Percentiles rank a stretch among this genome's conserved stretches.
phyloP scores from a whole-genome alignment of 2,113 vertebrate genomes.

The Amphiprion percula region DNA sequence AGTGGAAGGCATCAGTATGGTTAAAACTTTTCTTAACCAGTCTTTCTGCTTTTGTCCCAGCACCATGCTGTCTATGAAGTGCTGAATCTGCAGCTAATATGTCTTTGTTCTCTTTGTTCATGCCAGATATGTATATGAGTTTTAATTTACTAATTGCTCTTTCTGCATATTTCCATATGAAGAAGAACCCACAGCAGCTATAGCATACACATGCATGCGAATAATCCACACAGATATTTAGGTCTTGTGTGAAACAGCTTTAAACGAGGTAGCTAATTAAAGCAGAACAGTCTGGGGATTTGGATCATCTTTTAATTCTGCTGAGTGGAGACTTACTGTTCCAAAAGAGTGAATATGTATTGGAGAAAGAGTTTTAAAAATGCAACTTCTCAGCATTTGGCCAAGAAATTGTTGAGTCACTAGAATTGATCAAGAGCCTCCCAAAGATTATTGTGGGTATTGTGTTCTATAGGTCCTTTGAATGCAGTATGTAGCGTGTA shows the following conservation, averaged over 20 bases:
- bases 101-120: background rate
- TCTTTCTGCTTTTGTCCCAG: too few relatives aligned
- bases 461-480: background rate
- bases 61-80: too few relatives aligned
- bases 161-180: background rate
- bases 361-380: conserved; percentile 9
- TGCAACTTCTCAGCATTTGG: conserved; percentile 33
- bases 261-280: conserved; percentile 3
- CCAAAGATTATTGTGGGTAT: conserved; percentile 1
- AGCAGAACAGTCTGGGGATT: conserved; percentile 4
- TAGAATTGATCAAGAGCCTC: conserved; percentile 17
- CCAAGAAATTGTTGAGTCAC: conserved; percentile 37
- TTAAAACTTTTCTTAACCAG: too few relatives aligned
- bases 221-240: background rate
- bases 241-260: background rate
- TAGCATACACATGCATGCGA: conserved; percentile 9
- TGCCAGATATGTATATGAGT: background rate
- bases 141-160: background rate
- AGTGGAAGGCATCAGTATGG: too few relatives aligned
- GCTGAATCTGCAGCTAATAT: too few relatives aligned
- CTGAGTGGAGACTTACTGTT: conserved; percentile 34
- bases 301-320: conserved; percentile 6
- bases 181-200: background rate
- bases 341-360: conserved; percentile 12
- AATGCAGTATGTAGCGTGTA: background rate